phyloP scores from a whole-genome alignment of 2,797 vertebrate species.

The Sebastes diaconus region DNA sequence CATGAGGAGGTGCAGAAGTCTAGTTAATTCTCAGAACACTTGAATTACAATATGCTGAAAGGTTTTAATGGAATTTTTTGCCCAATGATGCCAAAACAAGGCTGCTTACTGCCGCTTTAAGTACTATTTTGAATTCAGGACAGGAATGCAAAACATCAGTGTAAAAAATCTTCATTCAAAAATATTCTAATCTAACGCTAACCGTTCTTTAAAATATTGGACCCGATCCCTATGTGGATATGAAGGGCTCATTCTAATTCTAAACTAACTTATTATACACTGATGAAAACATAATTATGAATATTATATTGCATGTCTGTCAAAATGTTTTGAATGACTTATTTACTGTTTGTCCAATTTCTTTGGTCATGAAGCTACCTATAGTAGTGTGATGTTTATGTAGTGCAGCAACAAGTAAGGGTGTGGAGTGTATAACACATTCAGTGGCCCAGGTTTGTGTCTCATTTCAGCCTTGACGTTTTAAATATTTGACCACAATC shows the following conservation, averaged over 20 bases:
- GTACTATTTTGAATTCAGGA: background rate
- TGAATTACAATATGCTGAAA: too few relatives aligned
- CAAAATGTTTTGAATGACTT: background rate
- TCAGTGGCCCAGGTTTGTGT: background rate
- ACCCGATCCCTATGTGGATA: too few relatives aligned
- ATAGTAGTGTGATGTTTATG: background rate
- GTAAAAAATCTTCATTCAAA: background rate
- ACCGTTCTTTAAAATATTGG: background rate
- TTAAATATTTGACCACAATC: background rate
- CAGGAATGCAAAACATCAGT: background rate
- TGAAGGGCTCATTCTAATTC: too few relatives aligned
- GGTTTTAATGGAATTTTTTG: too few relatives aligned
- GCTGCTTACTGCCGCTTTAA: too few relatives aligned
- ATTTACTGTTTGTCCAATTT: background rate
- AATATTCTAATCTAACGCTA: background rate
- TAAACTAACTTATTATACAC: too few relatives aligned
- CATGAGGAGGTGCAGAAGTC: too few relatives aligned
- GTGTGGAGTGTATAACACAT: background rate
- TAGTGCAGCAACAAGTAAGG: background rate
- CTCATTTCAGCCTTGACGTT: background rate
- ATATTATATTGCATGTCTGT: too few relatives aligned
- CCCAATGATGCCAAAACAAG: rapidly evolving
- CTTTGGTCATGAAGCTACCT: background rate
- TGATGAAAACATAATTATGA: too few relatives aligned
- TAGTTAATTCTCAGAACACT: too few relatives aligned